phyloP scores from a whole-genome alignment of 2,113 vertebrate species.

The Trogon surrucura region DNA sequence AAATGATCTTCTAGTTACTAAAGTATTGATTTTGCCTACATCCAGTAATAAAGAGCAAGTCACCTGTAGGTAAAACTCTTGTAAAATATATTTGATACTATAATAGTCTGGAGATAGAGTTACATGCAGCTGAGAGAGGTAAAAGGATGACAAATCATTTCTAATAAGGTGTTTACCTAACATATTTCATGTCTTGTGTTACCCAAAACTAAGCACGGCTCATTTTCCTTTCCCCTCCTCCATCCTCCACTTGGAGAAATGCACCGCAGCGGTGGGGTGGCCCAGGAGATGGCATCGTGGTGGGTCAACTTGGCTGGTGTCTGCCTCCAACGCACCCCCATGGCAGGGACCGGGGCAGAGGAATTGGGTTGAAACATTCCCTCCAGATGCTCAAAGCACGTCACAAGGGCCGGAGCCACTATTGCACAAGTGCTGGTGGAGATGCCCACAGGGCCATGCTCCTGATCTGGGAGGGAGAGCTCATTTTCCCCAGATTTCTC shows the following conservation, averaged over 20 bases:
- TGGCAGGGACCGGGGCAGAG: neutral
- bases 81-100: slow-evolving; percentile 87
- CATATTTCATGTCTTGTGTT: slow-evolving; percentile 11
- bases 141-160: slow-evolving; percentile 77
- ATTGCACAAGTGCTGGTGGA: neutral
- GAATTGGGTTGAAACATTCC: accelerated
- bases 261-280: neutral
- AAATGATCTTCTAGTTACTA: slow-evolving; percentile 81
- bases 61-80: slow-evolving; percentile 88
- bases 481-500: neutral
- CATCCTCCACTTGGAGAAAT: neutral
- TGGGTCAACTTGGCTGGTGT: neutral
- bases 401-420: neutral
- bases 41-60: slow-evolving; percentile 88
- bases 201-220: neutral
- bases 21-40: slow-evolving; percentile 87
- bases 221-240: neutral
- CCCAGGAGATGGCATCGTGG: neutral
- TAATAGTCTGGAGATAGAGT: slow-evolving; percentile 85
- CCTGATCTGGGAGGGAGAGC: neutral
- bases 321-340: neutral
- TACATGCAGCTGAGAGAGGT: slow-evolving; percentile 74
- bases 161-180: slow-evolving; percentile 55
- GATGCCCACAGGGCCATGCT: neutral
- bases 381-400: neutral